phyloP scores from a whole-genome alignment of 2,888 invertebrate genomes.

The Cerceris rybyensis region DNA sequence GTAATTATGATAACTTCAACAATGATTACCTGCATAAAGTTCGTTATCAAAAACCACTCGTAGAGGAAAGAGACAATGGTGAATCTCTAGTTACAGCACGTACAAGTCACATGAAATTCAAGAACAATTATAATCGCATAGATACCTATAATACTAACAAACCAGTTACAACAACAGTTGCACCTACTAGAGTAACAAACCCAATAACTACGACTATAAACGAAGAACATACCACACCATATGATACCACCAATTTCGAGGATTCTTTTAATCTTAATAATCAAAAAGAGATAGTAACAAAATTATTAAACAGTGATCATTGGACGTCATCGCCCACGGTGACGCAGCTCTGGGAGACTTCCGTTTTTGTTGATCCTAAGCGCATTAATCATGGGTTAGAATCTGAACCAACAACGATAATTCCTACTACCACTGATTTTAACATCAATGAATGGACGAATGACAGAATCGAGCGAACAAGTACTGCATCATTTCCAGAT shows the following conservation, averaged over 20 bases:
- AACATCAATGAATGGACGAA: conserved; percentile 27
- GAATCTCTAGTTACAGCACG: conserved; percentile 72
- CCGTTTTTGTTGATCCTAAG: conserved; percentile 88
- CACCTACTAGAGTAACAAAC: conserved; percentile 33
- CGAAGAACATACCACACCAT: conserved; percentile 33
- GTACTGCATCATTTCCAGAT: conserved; percentile 30
- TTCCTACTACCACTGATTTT: neutral
- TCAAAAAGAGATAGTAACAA: conserved; percentile 74
- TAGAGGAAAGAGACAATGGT: conserved; percentile 31
- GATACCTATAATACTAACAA: conserved; percentile 26
- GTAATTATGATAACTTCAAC: conserved; percentile 39
- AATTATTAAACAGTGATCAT: conserved; percentile 79
- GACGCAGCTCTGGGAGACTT: conserved; percentile 86
- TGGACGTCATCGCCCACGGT: conserved; percentile 83
- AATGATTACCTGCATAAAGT: conserved; percentile 72
- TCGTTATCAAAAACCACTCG: conserved; percentile 72
- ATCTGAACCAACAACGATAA: conserved; percentile 30
- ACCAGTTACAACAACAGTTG: conserved; percentile 38
- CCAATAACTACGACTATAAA: conserved; percentile 5
- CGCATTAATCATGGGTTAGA: conserved; percentile 87
- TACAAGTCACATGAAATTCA: conserved; percentile 70
- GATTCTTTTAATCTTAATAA: conserved; percentile 14
- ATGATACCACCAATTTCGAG: conserved; percentile 21
- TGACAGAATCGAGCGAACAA: conserved; percentile 66
- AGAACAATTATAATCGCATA: conserved; percentile 60